phyloP scores from a whole-genome alignment of 2,797 vertebrate species.

The Dendrocincla fuliginosa region DNA sequence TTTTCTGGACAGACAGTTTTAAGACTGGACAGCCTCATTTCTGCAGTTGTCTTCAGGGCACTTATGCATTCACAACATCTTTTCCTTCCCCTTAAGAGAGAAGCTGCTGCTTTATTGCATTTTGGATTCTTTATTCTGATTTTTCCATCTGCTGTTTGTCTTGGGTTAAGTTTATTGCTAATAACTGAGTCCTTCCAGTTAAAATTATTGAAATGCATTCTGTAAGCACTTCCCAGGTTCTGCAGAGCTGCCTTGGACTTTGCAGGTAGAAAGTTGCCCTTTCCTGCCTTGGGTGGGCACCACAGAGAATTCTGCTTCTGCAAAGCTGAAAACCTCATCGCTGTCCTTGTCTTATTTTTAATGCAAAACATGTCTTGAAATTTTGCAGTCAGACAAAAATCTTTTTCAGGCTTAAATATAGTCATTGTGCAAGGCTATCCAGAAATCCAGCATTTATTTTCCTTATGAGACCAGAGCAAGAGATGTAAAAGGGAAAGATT shows the following conservation, averaged over 20 bases:
- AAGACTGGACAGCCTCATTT: not conserved
- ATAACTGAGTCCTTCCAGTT: not conserved
- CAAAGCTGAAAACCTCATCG: not conserved
- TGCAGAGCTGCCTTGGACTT: not conserved
- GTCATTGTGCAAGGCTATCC: not conserved
- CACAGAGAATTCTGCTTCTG: not conserved
- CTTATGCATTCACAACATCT: not conserved
- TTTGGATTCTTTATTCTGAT: not conserved
- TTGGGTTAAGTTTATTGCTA: not conserved
- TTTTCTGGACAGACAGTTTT: not conserved
- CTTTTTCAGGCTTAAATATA: conserved; percentile 12
- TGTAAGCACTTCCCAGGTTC: not conserved
- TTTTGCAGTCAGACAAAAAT: conserved; percentile 14
- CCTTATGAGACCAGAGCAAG: conserved; percentile 11
- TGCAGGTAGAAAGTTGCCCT: not conserved
- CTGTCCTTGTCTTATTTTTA: conserved; percentile 12
- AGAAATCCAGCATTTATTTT: conserved; percentile 22
- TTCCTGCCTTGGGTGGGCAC: not conserved
- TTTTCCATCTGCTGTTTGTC: not conserved
- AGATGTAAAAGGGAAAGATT: conserved; percentile 14
- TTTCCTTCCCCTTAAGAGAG: not conserved
- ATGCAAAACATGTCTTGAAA: conserved; percentile 3
- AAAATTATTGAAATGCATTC: not conserved
- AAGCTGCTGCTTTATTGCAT: not conserved
- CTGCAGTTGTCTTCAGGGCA: not conserved